phyloP scores from a whole-genome alignment of 2,888 invertebrate genomes.

The Dinocampus coccinellae region DNA sequence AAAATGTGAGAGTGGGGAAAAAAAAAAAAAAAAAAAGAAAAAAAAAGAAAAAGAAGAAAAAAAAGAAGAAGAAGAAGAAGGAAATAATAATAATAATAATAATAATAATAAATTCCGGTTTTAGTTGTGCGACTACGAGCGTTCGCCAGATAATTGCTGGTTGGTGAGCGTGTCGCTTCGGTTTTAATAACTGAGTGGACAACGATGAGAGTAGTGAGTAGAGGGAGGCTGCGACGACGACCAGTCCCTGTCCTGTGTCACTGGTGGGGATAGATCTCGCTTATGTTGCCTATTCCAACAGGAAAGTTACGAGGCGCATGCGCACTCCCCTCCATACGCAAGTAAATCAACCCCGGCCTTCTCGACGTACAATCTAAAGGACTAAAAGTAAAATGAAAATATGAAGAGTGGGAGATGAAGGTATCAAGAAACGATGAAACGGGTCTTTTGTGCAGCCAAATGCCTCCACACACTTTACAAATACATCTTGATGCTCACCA shows the following conservation, averaged over 20 bases:
- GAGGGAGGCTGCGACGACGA: conserved; percentile 45
- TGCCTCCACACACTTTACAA: not conserved
- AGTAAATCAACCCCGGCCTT: conserved; percentile 63
- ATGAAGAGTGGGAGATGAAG: conserved; percentile 13
- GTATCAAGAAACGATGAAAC: not conserved
- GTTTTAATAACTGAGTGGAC: conserved; percentile 68
- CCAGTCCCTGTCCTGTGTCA: conserved; percentile 36
- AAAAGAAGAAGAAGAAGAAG: not conserved
- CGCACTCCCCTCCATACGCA: conserved; percentile 55
- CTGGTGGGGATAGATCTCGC: conserved; percentile 51
- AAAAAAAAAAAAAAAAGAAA: not conserved
- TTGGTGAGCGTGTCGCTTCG: conserved; percentile 65
- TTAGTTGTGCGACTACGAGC: conserved; percentile 56
- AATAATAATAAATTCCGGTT: conserved; percentile 17
- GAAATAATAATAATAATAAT: no score
- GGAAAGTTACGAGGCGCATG: conserved; percentile 53
- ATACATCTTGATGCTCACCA: not conserved
- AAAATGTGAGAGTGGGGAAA: not conserved
- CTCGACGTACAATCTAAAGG: conserved; percentile 13
- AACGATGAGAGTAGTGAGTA: conserved; percentile 62
- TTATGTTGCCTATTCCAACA: conserved; percentile 32
- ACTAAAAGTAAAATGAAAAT: not conserved
- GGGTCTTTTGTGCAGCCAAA: not conserved
- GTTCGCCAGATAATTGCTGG: conserved; percentile 67
- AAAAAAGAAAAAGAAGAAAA: not conserved